Conservation (phyloP, 2,888 invertebrate genomes). For the Phytoseiulus persimilis region DNA sequence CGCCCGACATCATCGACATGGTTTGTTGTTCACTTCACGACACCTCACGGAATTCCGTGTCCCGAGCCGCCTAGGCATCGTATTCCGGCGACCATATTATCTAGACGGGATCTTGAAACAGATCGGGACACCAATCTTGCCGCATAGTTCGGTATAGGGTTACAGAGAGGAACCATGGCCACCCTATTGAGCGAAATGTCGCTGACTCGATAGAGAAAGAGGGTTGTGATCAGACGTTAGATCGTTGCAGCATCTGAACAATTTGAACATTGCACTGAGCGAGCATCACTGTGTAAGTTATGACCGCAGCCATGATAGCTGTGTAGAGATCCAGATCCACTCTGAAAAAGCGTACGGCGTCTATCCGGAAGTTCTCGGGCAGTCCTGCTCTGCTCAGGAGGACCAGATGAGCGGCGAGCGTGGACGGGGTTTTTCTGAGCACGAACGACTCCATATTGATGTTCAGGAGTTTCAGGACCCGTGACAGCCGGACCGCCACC, state of each 20-base stretch:
- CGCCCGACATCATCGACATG: no score
- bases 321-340: constrained; percentile 8
- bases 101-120: no score
- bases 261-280: constrained; percentile 5
- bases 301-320: not conserved
- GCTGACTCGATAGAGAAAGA: not conserved
- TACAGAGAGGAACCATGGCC: no score
- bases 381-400: not conserved
- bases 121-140: no score
- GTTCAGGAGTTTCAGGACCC: not conserved
- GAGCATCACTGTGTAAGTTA: constrained; percentile 19
- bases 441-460: not conserved
- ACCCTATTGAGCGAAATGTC: no score
- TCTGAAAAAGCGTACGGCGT: constrained; percentile 13
- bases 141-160: no score
- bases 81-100: no score
- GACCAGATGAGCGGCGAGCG: not conserved
- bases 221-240: not conserved
- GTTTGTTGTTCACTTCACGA: no score
- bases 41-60: no score
- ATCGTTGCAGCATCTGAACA: not conserved
- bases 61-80: no score
- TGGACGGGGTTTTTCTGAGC: not conserved
- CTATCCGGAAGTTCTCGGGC: not conserved
- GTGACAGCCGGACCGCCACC: not conserved